Evolutionary conservation across 2,113 vertebrate species (phyloP).

Genomic region (Excalfactoria chinensis): DNA sequence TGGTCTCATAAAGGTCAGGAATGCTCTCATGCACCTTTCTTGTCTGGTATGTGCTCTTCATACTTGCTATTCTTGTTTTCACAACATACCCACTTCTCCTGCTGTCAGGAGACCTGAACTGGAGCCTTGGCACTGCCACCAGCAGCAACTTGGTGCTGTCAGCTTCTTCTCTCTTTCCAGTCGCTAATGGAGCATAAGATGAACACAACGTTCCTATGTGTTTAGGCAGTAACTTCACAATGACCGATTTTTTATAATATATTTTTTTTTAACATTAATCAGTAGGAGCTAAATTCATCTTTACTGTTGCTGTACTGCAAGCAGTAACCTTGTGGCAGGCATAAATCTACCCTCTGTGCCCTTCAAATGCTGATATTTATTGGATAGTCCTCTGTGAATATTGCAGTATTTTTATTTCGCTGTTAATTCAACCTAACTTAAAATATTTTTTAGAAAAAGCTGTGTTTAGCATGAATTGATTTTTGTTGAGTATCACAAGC

Average conservation of each 20-base stretch:
- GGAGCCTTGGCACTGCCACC: not conserved
- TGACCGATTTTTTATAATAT: not conserved
- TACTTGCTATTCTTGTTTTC: not conserved
- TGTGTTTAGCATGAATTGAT: constrained; percentile 10
- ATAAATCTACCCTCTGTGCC: not conserved
- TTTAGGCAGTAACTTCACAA: not conserved
- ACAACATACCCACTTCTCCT: not conserved
- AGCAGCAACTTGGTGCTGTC: not conserved
- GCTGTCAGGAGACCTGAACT: not conserved
- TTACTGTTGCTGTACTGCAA: not conserved
- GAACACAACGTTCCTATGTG: not conserved
- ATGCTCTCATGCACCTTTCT: not conserved
- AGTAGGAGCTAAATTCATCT: not conserved
- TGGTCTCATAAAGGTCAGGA: not conserved
- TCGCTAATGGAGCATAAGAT: constrained; percentile 12
- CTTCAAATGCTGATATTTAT: not conserved
- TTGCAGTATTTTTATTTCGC: not conserved
- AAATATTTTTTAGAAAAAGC: constrained; percentile 1
- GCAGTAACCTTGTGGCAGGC: not conserved
- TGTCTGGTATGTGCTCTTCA: not conserved
- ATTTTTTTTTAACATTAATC: not conserved
- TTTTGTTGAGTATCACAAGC: constrained; percentile 45
- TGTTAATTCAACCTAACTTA: not conserved
- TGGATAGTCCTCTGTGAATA: not conserved
- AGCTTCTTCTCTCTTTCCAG: not conserved